phyloP scores from a whole-genome alignment of 2,113 vertebrate species.

The Thryonomys swinderianus region DNA sequence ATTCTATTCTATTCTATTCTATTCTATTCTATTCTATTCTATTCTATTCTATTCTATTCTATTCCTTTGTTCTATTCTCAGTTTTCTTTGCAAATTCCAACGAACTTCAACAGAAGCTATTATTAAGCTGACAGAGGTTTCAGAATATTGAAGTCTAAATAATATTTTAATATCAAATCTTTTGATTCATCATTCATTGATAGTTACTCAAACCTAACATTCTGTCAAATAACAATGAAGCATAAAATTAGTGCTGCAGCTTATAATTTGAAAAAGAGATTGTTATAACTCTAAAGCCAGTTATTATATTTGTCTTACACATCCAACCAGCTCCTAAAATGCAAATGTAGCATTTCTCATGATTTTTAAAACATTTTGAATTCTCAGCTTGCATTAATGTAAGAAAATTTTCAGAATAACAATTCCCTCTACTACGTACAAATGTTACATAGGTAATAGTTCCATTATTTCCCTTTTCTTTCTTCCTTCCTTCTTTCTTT shows the following conservation, averaged over 20 bases:
- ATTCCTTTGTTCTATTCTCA: background rate
- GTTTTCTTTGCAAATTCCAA: constrained; percentile 15
- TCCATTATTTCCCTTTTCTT: background rate
- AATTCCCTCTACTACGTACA: background rate
- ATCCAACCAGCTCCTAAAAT: background rate
- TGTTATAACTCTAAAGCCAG: background rate
- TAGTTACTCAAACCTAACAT: background rate
- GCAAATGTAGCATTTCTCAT: background rate
- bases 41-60: background rate
- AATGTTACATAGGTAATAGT: background rate
- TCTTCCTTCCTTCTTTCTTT: too few species aligned
- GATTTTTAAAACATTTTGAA: background rate
- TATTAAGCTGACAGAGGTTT: background rate
- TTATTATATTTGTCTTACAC: background rate
- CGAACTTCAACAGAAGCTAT: background rate
- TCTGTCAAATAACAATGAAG: background rate
- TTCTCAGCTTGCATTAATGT: background rate
- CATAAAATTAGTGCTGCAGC: background rate
- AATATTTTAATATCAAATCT: background rate
- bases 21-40: too few species aligned
- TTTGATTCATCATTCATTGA: background rate
- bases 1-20: too few species aligned
- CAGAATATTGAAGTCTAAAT: background rate
- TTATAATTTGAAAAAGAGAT: background rate
- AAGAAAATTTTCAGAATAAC: background rate